Evolutionary conservation across 2,888 invertebrate genomes (phyloP), one percentile per base, ranked within the genome.

Genomic region (Hydroisotoma schaefferi): DNA sequence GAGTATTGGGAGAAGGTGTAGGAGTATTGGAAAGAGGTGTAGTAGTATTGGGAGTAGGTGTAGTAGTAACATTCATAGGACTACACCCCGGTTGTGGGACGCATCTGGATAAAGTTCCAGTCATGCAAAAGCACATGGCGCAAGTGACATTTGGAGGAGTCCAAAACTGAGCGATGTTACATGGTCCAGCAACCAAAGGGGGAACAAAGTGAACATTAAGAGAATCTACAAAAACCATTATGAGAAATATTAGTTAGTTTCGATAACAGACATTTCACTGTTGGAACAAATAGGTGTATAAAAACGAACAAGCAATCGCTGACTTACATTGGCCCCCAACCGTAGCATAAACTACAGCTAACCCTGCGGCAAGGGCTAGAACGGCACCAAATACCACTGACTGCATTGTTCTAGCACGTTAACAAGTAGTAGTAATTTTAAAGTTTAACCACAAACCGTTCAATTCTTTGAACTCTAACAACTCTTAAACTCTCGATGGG

Each of bases 171-270:
- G 58, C 62, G n/a, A 66, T 46, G 23, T 26, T 33, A 38, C 69
- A 69, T 10, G 54, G 37, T 1, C 55, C 59, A n/a, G 49, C 56
- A 6, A 66, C 59, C 10, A 69, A 37, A 6, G 69, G 61, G 10
- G 69, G 67, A 10, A 69, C 64, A 37, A 69, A 67, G 37, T 69
- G 63, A 1, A 69, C 57, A 33, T 63, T 69, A 0, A 69, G 58
- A 1, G 59, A 63, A 59, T 67, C 69, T 69, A 51, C 28, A 56
- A 49, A 22, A 49, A 38, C 26, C 18, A 33, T 15, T 26, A 26
- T 12, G 26, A 4, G 15, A 29, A 23, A n/a, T 53, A 18, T n/a
- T n/a, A n/a, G n/a, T n/a, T n/a, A n/a, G n/a, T n/a, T n/a, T n/a
- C n/a, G n/a, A n/a, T n/a, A n/a, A n/a, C n/a, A n/a, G n/a, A n/a